phyloP scores from a whole-genome alignment of 1,140 invertebrate species.

The Metopolophium dirhodum region DNA sequence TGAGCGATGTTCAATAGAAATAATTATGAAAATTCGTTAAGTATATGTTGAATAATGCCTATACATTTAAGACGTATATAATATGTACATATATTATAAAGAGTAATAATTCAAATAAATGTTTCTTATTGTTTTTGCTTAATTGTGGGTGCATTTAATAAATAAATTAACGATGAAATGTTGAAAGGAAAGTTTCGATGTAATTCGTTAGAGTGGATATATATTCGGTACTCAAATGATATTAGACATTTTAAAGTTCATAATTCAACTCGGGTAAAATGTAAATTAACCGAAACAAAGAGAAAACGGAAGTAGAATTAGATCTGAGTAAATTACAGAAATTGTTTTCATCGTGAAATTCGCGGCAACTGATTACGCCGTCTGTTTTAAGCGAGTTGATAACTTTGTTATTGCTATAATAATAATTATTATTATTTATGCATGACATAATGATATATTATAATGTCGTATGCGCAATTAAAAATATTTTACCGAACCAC shows the following conservation, averaged over 20 bases:
- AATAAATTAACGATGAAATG: conserved; percentile 36
- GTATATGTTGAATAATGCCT: background rate
- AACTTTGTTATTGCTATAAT: background rate
- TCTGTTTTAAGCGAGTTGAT: background rate
- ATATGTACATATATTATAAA: background rate
- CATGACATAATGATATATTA: background rate
- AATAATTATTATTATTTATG: background rate
- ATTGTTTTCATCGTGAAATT: conserved; percentile 44
- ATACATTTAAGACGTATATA: background rate
- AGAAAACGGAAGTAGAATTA: conserved; percentile 14
- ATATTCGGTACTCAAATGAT: conserved; percentile 15
- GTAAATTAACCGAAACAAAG: conserved; percentile 51
- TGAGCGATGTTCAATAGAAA: background rate
- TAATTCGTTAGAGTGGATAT: conserved; percentile 29
- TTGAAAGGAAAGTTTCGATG: conserved; percentile 38
- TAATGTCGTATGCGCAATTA: background rate
- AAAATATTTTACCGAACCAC: background rate
- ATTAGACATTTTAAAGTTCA: conserved; percentile 46
- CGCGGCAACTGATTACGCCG: background rate
- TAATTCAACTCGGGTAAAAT: conserved; percentile 46
- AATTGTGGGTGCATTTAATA: conserved; percentile 29
- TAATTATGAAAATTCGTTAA: background rate
- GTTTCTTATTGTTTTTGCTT: conserved; percentile 33
- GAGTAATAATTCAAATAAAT: background rate
- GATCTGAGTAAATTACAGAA: conserved; percentile 32